Conservation (phyloP, 2,113 vertebrate species). For the Sarotherodon lohbergeri region DNA sequence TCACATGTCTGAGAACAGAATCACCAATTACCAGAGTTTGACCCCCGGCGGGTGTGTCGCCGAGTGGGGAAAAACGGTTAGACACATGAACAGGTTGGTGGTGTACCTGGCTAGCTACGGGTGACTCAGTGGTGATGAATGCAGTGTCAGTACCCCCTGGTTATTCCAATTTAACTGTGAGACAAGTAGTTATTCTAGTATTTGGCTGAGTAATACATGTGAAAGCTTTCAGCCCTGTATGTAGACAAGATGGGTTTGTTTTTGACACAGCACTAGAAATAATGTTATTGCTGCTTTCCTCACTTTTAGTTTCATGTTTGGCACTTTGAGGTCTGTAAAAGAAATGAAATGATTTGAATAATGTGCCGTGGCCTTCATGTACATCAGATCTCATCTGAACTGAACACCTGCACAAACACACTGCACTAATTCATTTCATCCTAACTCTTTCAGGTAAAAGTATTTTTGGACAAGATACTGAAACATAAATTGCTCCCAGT, state of each 20-base stretch:
- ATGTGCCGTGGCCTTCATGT: background rate
- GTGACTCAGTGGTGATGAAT: background rate
- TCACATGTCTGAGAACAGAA: too few species aligned
- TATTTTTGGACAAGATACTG: background rate
- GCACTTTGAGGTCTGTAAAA: background rate
- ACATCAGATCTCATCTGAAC: background rate
- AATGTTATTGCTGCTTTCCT: background rate
- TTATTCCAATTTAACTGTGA: background rate
- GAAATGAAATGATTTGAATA: background rate
- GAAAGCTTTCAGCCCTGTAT: background rate
- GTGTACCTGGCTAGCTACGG: too few species aligned
- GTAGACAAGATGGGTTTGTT: background rate
- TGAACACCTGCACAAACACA: background rate
- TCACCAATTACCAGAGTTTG: too few species aligned
- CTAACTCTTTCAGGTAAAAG: background rate
- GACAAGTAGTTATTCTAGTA: background rate
- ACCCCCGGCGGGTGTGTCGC: too few species aligned
- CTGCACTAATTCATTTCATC: background rate
- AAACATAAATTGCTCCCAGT: background rate
- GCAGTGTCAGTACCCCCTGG: background rate
- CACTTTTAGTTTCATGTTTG: background rate
- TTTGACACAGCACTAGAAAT: background rate
- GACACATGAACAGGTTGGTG: too few species aligned
- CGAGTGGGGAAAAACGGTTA: too few species aligned
- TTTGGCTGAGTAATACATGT: background rate